Base-by-base conservation (phyloP, 2,113 vertebrate species). In the Corythoichthys haematopterus region DNA sequence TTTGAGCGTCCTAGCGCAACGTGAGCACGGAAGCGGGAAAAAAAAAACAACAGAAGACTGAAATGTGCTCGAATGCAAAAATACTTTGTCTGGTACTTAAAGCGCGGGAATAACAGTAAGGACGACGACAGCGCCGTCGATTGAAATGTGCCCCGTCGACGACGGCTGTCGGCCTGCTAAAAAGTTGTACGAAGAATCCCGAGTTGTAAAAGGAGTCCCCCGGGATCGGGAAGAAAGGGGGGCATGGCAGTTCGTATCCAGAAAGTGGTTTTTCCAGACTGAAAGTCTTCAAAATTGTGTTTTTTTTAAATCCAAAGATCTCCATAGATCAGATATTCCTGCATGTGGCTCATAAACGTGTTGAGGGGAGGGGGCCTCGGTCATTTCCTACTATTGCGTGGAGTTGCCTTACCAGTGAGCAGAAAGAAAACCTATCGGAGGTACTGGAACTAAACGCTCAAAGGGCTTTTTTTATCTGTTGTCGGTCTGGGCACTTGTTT, bases 401-500 rank as follows among this genome's bases (percentile, higher is more conserved):
- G 52, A 55, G 12, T 55, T 28, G 55, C 35, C 33, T 57, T 57
- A 37, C 13, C 6, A 57, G 33, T 20, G 13, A 57, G 55, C 33
- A 8, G 2, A 33, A 55, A 55, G 8, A 12, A 11, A 33, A 35
- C 10, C 20, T 33, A 33, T 33, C 11, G 9, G 35, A 36, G 1
- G 55, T 33, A 57, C 13, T 14, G 14, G 13, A 33, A 36, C 4
- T 13, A 36, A 14, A 57, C 12, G 5, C 55, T 57, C 55, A 35
- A 36, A 36, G 53, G 52, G 35, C 33, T n/a, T 40, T 45, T 62
- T 76, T 46, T 76, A 65, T 82, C 80, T 87, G 83, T 78, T 86
- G 80, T 89, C 82, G 82, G 84, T 89, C 89, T 91, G 91, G 91
- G 91, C 91, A 91, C 91, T 92, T 92, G 78, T 89, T 91, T 90